These are phyloP conservation scores for Acanthurus tractus DNA, from an alignment of 2,797 vertebrate species.

Conservation along the genomic window DNA sequence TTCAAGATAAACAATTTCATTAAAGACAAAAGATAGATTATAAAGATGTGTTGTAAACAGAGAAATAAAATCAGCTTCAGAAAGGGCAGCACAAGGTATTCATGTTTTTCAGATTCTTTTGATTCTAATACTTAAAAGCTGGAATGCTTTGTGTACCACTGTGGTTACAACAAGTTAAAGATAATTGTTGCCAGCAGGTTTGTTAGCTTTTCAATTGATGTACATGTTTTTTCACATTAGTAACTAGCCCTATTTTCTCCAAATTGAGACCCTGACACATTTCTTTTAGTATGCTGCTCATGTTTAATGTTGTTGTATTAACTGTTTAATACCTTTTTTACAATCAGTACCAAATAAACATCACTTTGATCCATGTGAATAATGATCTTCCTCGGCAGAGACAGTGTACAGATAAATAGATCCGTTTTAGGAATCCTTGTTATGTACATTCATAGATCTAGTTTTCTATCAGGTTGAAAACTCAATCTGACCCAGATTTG, in stretches of 20 bases:
- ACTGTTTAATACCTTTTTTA: background rate
- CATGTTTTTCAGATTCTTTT: background rate
- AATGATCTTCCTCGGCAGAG: background rate
- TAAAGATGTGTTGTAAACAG: slow-evolving; percentile 20
- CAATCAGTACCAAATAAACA: background rate
- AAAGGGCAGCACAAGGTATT: slow-evolving; percentile 27
- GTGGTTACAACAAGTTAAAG: no score
- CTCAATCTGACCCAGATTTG: slow-evolving; percentile 14
- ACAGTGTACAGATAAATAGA: background rate
- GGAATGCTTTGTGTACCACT: no score
- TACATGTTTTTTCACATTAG: background rate
- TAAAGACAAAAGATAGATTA: slow-evolving; percentile 40
- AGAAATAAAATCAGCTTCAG: slow-evolving; percentile 34
- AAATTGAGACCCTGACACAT: background rate
- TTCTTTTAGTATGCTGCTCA: background rate
- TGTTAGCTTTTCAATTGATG: background rate
- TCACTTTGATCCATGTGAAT: background rate
- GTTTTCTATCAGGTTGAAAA: slow-evolving; percentile 12
- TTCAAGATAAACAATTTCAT: slow-evolving; percentile 54
- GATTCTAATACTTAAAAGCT: slow-evolving; percentile 4
- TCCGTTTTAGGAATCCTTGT: background rate
- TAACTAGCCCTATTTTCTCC: background rate
- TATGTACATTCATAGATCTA: background rate
- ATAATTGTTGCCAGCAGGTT: no score
- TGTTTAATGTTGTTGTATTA: background rate